Evolutionary conservation across 2,888 invertebrate species (phyloP).

Genomic region (Athrips mouffetella): DNA sequence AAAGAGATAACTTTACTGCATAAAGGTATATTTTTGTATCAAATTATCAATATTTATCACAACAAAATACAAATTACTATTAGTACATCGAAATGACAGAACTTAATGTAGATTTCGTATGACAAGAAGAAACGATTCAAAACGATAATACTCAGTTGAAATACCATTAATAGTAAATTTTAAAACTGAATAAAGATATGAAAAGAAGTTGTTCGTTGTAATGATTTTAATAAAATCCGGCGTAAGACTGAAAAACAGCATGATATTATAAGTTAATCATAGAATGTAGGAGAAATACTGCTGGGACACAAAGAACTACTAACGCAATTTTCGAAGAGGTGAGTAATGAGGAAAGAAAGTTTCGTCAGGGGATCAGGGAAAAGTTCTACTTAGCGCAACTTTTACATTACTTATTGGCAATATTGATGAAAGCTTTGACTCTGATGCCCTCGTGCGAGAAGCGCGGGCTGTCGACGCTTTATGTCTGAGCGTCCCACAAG

Average conservation of each 20-base stretch:
- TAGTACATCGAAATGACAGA: no score
- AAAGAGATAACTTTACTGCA: no score
- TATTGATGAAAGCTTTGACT: constrained; percentile 57
- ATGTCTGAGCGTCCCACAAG: constrained; percentile 42
- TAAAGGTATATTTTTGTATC: no score
- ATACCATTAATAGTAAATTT: no score
- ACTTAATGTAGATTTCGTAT: no score
- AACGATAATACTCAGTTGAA: no score
- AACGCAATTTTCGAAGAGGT: constrained; percentile 37
- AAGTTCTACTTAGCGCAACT: constrained; percentile 58
- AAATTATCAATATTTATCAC: no score
- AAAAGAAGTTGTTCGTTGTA: no score
- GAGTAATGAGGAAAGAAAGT: constrained; percentile 48
- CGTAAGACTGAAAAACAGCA: constrained; percentile 2
- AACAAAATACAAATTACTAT: no score
- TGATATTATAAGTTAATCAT: constrained; percentile 6
- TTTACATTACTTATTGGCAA: constrained; percentile 51
- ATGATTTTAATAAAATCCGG: background rate
- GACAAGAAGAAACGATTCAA: no score
- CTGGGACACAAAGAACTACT: constrained; percentile 30
- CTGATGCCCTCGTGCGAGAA: constrained; percentile 41
- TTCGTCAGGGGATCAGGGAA: constrained; percentile 52
- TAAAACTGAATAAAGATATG: no score
- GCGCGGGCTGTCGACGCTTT: constrained; percentile 36
- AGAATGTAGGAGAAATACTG: constrained; percentile 21